These are phyloP conservation scores for Pristionchus mayeri DNA, from an alignment of 2,888 invertebrate species.

Conservation along the genomic window DNA sequence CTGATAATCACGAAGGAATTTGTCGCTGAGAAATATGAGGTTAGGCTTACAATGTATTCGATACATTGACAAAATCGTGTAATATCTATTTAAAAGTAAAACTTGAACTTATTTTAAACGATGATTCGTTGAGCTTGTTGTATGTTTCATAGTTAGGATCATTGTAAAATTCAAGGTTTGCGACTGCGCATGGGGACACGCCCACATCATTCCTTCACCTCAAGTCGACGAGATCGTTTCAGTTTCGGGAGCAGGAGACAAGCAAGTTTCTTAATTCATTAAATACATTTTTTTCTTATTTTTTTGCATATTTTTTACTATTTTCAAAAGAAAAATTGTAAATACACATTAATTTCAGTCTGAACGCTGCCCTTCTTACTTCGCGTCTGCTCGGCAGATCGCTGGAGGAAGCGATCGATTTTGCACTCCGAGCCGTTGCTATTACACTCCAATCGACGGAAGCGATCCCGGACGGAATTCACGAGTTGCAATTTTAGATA, in stretches of 20 bases:
- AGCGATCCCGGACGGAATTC: conserved; percentile 18
- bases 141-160: background rate
- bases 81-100: no score
- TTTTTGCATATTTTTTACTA: background rate
- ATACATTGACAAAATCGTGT: no score
- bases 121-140: no score
- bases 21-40: background rate
- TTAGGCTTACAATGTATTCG: no score
- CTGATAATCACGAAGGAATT: background rate
- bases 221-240: conserved; percentile 60
- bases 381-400: conserved; percentile 8
- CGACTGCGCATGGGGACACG: background rate
- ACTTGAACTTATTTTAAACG: no score
- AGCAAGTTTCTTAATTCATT: conserved; percentile 47
- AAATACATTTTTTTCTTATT: no score
- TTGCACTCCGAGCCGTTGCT: background rate
- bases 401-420: background rate
- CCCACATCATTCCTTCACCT: conserved; percentile 46
- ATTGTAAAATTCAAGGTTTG: background rate
- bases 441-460: conserved; percentile 8
- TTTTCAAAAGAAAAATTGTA: background rate
- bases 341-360: background rate
- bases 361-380: background rate
- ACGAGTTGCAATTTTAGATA: no score
- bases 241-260: conserved; percentile 73